phyloP scores from a whole-genome alignment of 2,888 invertebrate genomes.

The Aleiodes alternator region DNA sequence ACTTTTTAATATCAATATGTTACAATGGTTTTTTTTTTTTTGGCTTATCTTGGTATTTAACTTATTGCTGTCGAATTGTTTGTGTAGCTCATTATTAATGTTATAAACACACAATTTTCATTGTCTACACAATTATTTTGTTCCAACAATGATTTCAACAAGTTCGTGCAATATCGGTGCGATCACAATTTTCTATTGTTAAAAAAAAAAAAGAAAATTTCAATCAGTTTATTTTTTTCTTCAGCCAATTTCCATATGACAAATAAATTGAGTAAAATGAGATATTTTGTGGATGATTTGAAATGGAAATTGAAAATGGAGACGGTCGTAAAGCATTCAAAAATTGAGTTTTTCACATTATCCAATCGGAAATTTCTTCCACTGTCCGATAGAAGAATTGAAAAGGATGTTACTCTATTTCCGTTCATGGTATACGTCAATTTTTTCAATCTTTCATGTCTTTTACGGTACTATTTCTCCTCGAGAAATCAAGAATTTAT shows the following conservation, averaged over 20 bases:
- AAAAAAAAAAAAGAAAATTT: background rate
- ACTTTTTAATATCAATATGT: slow-evolving; percentile 31
- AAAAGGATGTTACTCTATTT: too few relatives aligned
- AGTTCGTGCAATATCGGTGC: slow-evolving; percentile 18
- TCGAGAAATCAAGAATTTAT: too few relatives aligned
- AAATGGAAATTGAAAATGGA: too few relatives aligned
- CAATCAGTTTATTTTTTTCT: background rate
- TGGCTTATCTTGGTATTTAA: slow-evolving; percentile 3
- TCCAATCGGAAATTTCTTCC: too few relatives aligned
- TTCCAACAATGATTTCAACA: slow-evolving; percentile 22
- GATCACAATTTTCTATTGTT: slow-evolving; percentile 7
- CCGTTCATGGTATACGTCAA: too few relatives aligned
- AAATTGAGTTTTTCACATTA: too few relatives aligned
- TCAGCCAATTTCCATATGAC: too few relatives aligned
- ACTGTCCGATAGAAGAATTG: too few relatives aligned
- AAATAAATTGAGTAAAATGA: background rate
- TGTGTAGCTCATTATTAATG: slow-evolving; percentile 1
- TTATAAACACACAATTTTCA: slow-evolving; percentile 29
- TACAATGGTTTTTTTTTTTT: background rate
- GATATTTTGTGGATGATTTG: background rate
- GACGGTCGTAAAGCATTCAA: too few relatives aligned
- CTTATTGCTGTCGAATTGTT: background rate
- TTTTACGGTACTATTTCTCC: too few relatives aligned
- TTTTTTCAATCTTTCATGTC: too few relatives aligned
- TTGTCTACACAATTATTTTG: slow-evolving; percentile 16